A percentile compares a stretch with the other conserved stretches of the same genome.
Conservation (phyloP, 2,113 vertebrate species). For the Lampris megalopsis region DNA sequence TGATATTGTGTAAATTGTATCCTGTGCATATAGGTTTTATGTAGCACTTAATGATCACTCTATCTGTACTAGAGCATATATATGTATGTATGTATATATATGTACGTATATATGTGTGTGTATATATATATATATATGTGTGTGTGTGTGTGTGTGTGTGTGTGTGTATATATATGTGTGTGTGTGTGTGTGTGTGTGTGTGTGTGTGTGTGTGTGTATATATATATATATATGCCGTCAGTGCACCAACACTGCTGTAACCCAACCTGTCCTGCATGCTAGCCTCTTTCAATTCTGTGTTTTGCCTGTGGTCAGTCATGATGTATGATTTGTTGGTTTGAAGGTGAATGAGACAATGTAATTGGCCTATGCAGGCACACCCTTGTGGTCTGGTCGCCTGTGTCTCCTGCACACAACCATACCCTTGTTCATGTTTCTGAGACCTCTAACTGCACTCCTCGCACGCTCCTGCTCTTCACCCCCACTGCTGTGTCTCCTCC, state of each 20-base stretch:
- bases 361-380: conserved; percentile 17
- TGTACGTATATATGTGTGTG: too few relatives aligned
- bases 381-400: conserved; percentile 13
- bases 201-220: neutral
- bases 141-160: neutral
- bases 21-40: conserved; percentile 13
- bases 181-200: neutral
- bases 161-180: neutral
- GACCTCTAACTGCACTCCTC: conserved; percentile 56
- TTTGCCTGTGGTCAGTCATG: conserved; percentile 24
- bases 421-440: conserved; percentile 46
- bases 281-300: conserved; percentile 34
- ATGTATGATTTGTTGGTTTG: conserved; percentile 49
- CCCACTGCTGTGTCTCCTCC: conserved; percentile 48
- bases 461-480: conserved; percentile 49
- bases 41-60: conserved; percentile 40
- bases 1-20: conserved; percentile 29
- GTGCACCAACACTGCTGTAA: conserved; percentile 50
- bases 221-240: conserved; percentile 1
- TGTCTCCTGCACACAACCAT: conserved; percentile 48
- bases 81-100: conserved; percentile 39
- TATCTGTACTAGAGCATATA: conserved; percentile 41
- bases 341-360: conserved; percentile 34
- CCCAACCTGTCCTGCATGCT: conserved; percentile 64
- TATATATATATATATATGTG: too few relatives aligned